Base-by-base conservation (phyloP, 2,797 vertebrate species). In the Poeciliopsis infans region DNA sequence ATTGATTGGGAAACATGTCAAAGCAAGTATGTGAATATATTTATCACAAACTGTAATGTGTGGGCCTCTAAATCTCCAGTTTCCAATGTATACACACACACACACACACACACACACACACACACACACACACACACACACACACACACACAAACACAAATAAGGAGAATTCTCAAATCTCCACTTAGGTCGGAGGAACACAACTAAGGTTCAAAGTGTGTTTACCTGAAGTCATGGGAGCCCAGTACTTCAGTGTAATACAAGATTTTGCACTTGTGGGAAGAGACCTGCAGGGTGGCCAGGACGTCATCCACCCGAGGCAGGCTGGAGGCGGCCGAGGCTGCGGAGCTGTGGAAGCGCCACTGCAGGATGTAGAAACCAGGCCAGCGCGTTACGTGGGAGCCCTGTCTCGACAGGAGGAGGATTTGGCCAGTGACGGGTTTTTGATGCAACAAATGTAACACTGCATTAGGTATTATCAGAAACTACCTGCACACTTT, bases 241-340 rank as follows among this genome's bases (percentile, higher is more conserved):
- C 94, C 97, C 89, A 99, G 96, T 83, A 98, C 97, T 89, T 99
- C 98, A 0, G 97, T 99, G 91, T 98, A 99, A 94, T 97, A 99
- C 97, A 99, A 97, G 83, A 99, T 96, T 94, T 98, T 99, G 88
- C 98, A 98, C 87, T 98, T 99, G 94, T 99, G 98, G n/a, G 97
- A 97, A 53, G 98, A 97, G 77, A 98, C 97, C 93, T 99, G 98
- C 70, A 99, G 95, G 33, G 97, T 97, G 79, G 98, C 97, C 89
- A 99, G 92, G 45, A 99, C 96, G 45, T 99, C 98, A 33, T 99
- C 98, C 86, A 99, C 96, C 0, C 97, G 96, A 28, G 97, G 96
- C 90, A 98, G 94, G 93, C 92, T 98, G 94, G 97, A 97, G 89
- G 97, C 87, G 0, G 96, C 93, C 71, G 96, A 97, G 20, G 97